Percentiles rank a stretch among this genome's conserved stretches.
Evolutionary conservation across 2,797 vertebrate species (phyloP).

Genomic region (Thalassophryne amazonica): DNA sequence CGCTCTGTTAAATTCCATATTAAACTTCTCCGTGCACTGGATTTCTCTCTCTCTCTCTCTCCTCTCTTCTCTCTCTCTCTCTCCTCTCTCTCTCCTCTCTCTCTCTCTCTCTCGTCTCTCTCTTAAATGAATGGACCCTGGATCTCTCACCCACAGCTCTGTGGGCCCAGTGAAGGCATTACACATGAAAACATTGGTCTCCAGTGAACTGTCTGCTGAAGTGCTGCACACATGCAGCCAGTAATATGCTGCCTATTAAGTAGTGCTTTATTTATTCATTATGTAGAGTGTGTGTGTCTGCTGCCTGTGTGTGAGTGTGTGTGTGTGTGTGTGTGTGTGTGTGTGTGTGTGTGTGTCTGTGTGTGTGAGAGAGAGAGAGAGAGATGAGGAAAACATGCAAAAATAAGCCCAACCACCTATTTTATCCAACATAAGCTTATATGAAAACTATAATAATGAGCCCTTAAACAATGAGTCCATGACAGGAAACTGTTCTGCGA

Average conservation of each 20-base stretch:
- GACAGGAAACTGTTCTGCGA: no score
- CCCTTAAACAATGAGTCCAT: no score
- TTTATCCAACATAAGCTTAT: no score
- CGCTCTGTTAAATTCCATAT: constrained; percentile 79
- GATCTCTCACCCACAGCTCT: constrained; percentile 70
- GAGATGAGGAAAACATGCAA: no score
- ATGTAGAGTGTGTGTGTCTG: constrained; percentile 62
- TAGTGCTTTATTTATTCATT: constrained; percentile 69
- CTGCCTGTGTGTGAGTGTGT: no score
- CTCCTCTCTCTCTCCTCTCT: constrained; percentile 9
- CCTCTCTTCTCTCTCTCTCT: constrained; percentile 15
- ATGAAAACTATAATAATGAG: no score
- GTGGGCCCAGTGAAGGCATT: constrained; percentile 76
- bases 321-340: no score
- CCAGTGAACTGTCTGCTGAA: constrained; percentile 71
- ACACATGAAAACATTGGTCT: constrained; percentile 75
- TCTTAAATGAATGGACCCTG: constrained; percentile 73
- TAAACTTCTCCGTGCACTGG: constrained; percentile 57
- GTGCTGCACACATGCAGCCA: constrained; percentile 67
- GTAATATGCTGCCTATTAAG: constrained; percentile 67
- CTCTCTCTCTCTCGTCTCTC: constrained; percentile 19
- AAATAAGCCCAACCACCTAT: no score
- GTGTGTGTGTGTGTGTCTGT: no score
- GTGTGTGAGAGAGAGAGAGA: no score
- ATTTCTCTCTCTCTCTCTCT: constrained; percentile 25